Conservation (phyloP, 2,888 invertebrate species). For the Copidosoma aretas region DNA sequence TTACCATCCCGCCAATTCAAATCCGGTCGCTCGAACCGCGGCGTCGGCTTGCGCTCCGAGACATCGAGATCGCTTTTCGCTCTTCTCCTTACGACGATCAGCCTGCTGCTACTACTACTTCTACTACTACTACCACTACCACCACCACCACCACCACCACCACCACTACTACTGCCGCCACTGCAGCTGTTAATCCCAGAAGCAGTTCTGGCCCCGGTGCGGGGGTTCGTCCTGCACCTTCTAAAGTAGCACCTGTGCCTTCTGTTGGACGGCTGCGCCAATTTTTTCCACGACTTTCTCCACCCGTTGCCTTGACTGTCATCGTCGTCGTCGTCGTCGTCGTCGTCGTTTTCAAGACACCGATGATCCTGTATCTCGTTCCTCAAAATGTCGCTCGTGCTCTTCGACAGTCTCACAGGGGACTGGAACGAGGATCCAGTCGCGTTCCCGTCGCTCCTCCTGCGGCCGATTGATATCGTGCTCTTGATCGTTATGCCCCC, state of each 20-base stretch:
- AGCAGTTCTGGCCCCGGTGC: background rate
- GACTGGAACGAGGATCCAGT: conserved; percentile 25
- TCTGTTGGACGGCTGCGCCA: conserved; percentile 43
- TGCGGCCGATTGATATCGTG: conserved; percentile 47
- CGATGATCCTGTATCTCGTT: conserved; percentile 24
- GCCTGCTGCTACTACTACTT: conserved; percentile 3
- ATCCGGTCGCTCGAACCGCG: conserved; percentile 51
- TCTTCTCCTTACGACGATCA: conserved; percentile 40
- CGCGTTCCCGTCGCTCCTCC: conserved; percentile 37
- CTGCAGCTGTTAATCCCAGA: too few species aligned
- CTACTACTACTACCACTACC: background rate
- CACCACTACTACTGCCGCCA: background rate
- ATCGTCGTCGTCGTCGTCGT: conserved; percentile 45
- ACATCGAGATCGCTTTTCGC: conserved; percentile 55
- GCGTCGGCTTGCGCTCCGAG: conserved; percentile 51
- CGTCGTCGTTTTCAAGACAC: conserved; percentile 43
- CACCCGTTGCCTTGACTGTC: conserved; percentile 16
- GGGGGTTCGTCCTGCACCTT: background rate
- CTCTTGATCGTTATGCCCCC: conserved; percentile 46
- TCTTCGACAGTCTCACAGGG: conserved; percentile 28
- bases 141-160: conserved; percentile 4
- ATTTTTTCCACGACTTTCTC: conserved; percentile 36
- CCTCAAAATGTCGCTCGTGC: conserved; percentile 45
- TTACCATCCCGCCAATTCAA: background rate
- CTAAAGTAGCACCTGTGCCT: conserved; percentile 22